Evolutionary conservation across 2,113 vertebrate species (phyloP).

Genomic region (Galemys pyrenaicus): DNA sequence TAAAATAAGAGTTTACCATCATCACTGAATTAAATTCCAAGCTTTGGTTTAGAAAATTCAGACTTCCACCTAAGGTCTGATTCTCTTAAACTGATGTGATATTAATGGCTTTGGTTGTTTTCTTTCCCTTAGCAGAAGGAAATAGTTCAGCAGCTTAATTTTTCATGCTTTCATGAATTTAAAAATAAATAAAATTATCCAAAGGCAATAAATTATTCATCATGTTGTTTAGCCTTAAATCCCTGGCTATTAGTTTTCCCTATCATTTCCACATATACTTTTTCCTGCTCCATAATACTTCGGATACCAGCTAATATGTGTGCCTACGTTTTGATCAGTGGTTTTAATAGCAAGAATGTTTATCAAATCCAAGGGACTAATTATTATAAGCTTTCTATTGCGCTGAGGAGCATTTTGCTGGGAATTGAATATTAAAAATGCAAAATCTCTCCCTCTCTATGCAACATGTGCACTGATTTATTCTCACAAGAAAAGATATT

Average conservation of each 20-base stretch:
- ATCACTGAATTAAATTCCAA: neutral
- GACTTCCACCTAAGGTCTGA: neutral
- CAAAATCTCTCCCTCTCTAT: constrained; percentile 66
- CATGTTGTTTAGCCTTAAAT: constrained; percentile 55
- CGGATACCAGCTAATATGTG: constrained; percentile 61
- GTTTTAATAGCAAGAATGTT: constrained; percentile 65
- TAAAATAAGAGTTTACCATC: neutral
- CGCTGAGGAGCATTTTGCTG: constrained; percentile 40
- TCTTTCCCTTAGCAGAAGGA: constrained; percentile 18
- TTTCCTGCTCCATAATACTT: constrained; percentile 69
- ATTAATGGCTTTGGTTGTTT: constrained; percentile 52
- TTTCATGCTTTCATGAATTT: constrained; percentile 65
- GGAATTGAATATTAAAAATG: constrained; percentile 70
- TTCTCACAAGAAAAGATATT: constrained; percentile 63
- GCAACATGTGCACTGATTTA: constrained; percentile 70
- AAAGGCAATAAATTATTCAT: constrained; percentile 73
- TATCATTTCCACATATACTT: constrained; percentile 55
- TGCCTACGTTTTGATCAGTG: constrained; percentile 20
- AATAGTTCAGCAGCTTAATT: constrained; percentile 59
- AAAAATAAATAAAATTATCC: constrained; percentile 67
- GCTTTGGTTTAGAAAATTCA: neutral
- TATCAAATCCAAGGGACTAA: constrained; percentile 73
- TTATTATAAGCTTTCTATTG: constrained; percentile 66
- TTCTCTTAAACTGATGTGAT: constrained; percentile 39
- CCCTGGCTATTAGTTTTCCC: constrained; percentile 49